Evolutionary conservation across 2,797 vertebrate species (phyloP).

Genomic region (Thripadectes ignobilis): DNA sequence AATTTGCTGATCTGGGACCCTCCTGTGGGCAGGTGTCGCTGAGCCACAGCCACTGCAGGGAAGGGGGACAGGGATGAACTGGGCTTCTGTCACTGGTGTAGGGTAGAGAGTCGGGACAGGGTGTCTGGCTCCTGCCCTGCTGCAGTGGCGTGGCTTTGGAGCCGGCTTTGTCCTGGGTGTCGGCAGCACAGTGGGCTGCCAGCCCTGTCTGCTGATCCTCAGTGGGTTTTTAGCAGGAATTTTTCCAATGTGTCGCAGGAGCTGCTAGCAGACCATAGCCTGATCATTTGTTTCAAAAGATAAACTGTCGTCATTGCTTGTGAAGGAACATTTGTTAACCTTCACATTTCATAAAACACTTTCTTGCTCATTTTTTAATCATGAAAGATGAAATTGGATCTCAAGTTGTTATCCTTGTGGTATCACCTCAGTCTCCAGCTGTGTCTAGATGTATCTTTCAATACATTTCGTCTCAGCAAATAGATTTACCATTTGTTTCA

Average conservation of each 20-base stretch:
- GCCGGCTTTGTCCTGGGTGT: background rate
- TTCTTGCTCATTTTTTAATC: slow-evolving; percentile 67
- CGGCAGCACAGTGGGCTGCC: background rate
- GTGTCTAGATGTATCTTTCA: slow-evolving; percentile 45
- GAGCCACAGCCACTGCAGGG: accelerated
- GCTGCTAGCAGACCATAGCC: background rate
- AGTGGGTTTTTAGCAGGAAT: background rate
- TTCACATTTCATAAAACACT: slow-evolving; percentile 66
- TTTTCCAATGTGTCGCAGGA: background rate
- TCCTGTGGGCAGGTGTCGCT: accelerated
- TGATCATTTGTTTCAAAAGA: slow-evolving; percentile 62
- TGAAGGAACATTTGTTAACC: slow-evolving; percentile 67
- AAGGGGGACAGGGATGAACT: accelerated
- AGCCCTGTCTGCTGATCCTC: accelerated
- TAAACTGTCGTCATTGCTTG: slow-evolving; percentile 61
- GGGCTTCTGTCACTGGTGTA: accelerated
- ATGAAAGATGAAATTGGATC: slow-evolving; percentile 72
- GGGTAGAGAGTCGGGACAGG: background rate
- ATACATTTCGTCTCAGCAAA: slow-evolving; percentile 57
- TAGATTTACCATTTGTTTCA: slow-evolving; percentile 64
- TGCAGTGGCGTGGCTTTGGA: accelerated
- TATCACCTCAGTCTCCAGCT: slow-evolving; percentile 68
- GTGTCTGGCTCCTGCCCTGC: accelerated
- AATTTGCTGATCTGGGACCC: background rate
- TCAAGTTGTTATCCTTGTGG: slow-evolving; percentile 63